These are phyloP conservation scores for Helicoverpa armigera DNA, from an alignment of 1,140 invertebrate genomes.

Conservation along the genomic window DNA sequence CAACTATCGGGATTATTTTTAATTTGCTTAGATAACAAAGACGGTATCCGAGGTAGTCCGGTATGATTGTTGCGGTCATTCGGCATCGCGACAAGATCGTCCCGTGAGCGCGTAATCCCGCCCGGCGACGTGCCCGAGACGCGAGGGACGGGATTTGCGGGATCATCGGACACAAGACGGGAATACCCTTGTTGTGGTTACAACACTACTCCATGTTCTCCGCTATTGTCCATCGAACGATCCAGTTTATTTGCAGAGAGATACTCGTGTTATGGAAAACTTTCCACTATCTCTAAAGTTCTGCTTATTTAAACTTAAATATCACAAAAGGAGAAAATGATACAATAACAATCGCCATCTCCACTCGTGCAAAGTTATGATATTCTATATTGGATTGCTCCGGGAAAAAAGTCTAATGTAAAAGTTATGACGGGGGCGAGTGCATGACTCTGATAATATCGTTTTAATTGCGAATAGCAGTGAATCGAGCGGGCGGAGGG, in stretches of 20 bases:
- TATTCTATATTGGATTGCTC: slow-evolving; percentile 41
- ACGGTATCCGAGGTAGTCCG: slow-evolving; percentile 44
- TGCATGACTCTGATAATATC: slow-evolving; percentile 70
- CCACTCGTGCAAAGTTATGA: slow-evolving; percentile 37
- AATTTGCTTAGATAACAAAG: slow-evolving; percentile 22
- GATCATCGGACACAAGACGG: slow-evolving; percentile 74
- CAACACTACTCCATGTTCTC: slow-evolving; percentile 52
- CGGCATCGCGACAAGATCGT: slow-evolving; percentile 64
- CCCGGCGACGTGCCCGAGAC: slow-evolving; percentile 72
- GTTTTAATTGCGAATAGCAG: slow-evolving; percentile 74
- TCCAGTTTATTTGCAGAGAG: slow-evolving; percentile 37
- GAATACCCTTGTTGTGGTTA: slow-evolving; percentile 70
- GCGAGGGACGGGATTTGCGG: slow-evolving; percentile 70
- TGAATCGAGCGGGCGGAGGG: slow-evolving; percentile 50
- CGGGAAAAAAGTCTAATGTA: slow-evolving; percentile 49
- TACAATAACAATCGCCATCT: slow-evolving; percentile 31
- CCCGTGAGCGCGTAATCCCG: slow-evolving; percentile 71
- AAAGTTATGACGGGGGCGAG: slow-evolving; percentile 57
- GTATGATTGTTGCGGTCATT: slow-evolving; percentile 69
- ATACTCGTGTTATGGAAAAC: slow-evolving; percentile 33
- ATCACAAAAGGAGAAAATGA: slow-evolving; percentile 10
- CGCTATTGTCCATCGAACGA: slow-evolving; percentile 42
- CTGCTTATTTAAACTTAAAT: slow-evolving; percentile 12
- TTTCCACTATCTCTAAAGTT: neutral
- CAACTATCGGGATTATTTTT: slow-evolving; percentile 28